Percentiles rank a stretch among this genome's conserved stretches.
Conservation (phyloP, 2,888 invertebrate genomes). For the Eupithecia vulgata region DNA sequence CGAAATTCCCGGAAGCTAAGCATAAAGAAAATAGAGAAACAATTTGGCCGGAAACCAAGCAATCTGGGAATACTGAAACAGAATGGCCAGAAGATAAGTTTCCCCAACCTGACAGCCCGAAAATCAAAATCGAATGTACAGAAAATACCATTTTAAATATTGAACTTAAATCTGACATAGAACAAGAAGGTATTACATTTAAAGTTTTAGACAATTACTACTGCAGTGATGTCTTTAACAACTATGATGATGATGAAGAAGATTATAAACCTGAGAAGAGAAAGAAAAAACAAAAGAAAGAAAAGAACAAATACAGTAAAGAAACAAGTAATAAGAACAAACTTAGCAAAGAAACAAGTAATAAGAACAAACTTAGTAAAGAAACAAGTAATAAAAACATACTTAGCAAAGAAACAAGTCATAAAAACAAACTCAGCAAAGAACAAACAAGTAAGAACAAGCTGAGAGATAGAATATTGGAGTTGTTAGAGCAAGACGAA, state of each 20-base stretch:
- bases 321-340: background rate
- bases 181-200: background rate
- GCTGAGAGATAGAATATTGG: constrained; percentile 27
- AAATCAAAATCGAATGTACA: background rate
- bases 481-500: constrained; percentile 18
- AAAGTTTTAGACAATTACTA: constrained; percentile 16
- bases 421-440: background rate
- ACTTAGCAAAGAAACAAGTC: background rate
- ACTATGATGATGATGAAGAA: constrained; percentile 24
- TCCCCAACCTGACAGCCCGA: background rate
- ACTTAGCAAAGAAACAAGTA: constrained; percentile 7
- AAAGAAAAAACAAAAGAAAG: constrained; percentile 17
- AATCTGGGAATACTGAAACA: background rate
- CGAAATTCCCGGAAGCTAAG: background rate
- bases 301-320: background rate
- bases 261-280: constrained; percentile 15
- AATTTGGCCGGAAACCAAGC: background rate
- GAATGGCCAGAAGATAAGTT: background rate
- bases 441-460: constrained; percentile 15
- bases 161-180: background rate
- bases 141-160: background rate
- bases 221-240: background rate
- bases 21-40: background rate
- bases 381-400: background rate
- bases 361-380: constrained; percentile 6